Base-by-base conservation (phyloP, 2,888 invertebrate genomes). In the Cartodere bifasciata region DNA sequence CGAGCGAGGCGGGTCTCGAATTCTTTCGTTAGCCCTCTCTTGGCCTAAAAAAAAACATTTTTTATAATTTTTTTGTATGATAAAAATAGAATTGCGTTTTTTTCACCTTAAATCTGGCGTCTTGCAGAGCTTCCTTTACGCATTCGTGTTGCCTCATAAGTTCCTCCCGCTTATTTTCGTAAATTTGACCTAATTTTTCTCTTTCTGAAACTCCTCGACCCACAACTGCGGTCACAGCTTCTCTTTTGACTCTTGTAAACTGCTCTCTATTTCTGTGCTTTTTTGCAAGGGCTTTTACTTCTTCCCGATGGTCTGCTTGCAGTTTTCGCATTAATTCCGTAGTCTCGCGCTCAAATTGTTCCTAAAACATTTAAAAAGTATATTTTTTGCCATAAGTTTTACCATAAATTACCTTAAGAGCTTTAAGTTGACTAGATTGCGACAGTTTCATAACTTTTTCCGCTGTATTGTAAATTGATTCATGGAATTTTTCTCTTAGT, bases 261-360 rank as follows among this genome's bases (percentile, higher is more conserved):
- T 94, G 94, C 44, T 86, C 90, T 47, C 90, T 83, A 58, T 94
- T 91, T 45, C 83, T 74, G 56, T 90, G 87, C 36, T 80, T 80
- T 55, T 88, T 85, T 13, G 83, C 78, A 36, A 94, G 64, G 28
- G 75, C 75, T 55, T 88, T 90, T 36, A 90, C 85, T 57, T 92
- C 91, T 46, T 83, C 85, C 43, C 87, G 76, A 37, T 87, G 75
- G 35, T 79, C 77, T 34, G 77, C 74, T 46, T 90, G 86, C 43
- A 92, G 62, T 50, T 79, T 75, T 47, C 82, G 76, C 72, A 88
- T 76, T 28, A 86, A 69, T 42, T 78, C 79, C 16, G 68, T 70
- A 2, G 75, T 77, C 46, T 81, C 79, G 38, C 75, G 68, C 43
- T 83, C 80, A 41, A 80, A 63, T 32, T 77, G 66, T 3, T 66